phyloP scores from a whole-genome alignment of 1,140 invertebrate genomes.

The Anthonomus grandis region DNA sequence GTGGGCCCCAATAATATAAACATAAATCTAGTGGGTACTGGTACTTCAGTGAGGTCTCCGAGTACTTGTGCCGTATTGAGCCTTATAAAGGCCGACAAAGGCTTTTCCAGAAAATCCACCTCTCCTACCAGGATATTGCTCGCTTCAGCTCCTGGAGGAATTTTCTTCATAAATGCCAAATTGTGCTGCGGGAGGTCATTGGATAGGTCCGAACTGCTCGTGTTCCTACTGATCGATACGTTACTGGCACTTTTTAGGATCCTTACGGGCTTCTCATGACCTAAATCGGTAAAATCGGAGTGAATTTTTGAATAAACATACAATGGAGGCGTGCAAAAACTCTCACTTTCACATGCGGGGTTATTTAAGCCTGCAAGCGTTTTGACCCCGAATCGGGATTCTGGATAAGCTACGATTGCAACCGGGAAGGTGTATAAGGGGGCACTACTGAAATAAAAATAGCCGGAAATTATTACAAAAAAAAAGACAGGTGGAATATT shows the following conservation, averaged over 20 bases:
- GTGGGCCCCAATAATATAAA: conserved; percentile 91
- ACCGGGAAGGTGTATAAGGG: too few relatives aligned
- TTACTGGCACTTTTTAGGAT: conserved; percentile 77
- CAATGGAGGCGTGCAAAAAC: too few relatives aligned
- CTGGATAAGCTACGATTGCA: too few relatives aligned
- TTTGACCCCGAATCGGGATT: too few relatives aligned
- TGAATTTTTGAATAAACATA: too few relatives aligned
- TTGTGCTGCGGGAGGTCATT: conserved; percentile 75
- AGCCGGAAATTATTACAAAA: too few relatives aligned
- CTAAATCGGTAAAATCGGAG: too few relatives aligned
- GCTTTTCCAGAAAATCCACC: conserved; percentile 91
- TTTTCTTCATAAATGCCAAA: conserved; percentile 94
- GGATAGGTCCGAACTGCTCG: conserved; percentile 64
- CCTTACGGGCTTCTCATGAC: conserved; percentile 41
- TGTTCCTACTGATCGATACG: conserved; percentile 73
- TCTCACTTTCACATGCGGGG: too few relatives aligned
- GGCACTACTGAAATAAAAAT: too few relatives aligned
- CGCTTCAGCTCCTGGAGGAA: conserved; percentile 94
- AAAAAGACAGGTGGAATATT: too few relatives aligned
- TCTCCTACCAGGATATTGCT: conserved; percentile 97
- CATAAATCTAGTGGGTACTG: conserved; percentile 91
- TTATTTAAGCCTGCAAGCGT: too few relatives aligned
- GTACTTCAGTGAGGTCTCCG: conserved; percentile 95
- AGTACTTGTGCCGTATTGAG: conserved; percentile 85
- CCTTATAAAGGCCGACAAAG: conserved; percentile 89